Percentiles rank a stretch among this genome's conserved stretches.
phyloP scores from a whole-genome alignment of 2,888 invertebrate genomes.

The Brenthis daphne region DNA sequence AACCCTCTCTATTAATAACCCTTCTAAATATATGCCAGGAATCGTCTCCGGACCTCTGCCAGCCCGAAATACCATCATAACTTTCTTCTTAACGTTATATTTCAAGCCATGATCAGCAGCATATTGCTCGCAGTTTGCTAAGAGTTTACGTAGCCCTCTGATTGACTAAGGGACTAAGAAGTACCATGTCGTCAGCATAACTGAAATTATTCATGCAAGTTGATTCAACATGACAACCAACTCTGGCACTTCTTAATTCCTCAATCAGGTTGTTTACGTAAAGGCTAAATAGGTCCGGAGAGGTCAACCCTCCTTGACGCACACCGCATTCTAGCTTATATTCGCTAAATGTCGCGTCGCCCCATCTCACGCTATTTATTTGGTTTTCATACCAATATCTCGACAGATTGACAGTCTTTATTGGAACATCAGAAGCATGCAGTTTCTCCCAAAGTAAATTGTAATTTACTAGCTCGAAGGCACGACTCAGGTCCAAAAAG shows the following conservation, averaged over 20 bases:
- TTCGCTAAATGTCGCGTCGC: too few relatives aligned
- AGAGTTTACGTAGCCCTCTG: slow-evolving; percentile 11
- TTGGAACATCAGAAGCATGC: slow-evolving; percentile 4
- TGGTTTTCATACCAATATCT: slow-evolving; percentile 40
- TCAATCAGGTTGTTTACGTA: slow-evolving; percentile 6
- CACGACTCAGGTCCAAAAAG: slow-evolving; percentile 33
- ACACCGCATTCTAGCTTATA: slow-evolving; percentile 12
- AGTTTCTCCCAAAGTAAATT: slow-evolving; percentile 35
- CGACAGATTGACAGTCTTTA: slow-evolving; percentile 18
- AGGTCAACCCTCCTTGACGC: slow-evolving; percentile 36
- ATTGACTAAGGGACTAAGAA: slow-evolving; percentile 30
- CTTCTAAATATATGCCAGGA: neutral
- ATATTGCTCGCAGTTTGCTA: slow-evolving; percentile 6
- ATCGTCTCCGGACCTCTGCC: neutral
- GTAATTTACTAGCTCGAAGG: slow-evolving; percentile 35
- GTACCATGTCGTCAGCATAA: slow-evolving; percentile 35
- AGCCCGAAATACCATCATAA: neutral
- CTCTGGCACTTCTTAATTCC: neutral
- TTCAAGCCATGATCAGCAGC: slow-evolving; percentile 1
- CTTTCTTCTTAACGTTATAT: slow-evolving; percentile 3
- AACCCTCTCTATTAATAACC: neutral
- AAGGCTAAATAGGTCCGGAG: slow-evolving; percentile 3
- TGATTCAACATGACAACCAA: too few relatives aligned
- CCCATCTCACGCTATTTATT: slow-evolving; percentile 19
- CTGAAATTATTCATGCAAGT: slow-evolving; percentile 22